Conservation (phyloP, 1,140 invertebrate species). For the Trinorchestia longiramus region DNA sequence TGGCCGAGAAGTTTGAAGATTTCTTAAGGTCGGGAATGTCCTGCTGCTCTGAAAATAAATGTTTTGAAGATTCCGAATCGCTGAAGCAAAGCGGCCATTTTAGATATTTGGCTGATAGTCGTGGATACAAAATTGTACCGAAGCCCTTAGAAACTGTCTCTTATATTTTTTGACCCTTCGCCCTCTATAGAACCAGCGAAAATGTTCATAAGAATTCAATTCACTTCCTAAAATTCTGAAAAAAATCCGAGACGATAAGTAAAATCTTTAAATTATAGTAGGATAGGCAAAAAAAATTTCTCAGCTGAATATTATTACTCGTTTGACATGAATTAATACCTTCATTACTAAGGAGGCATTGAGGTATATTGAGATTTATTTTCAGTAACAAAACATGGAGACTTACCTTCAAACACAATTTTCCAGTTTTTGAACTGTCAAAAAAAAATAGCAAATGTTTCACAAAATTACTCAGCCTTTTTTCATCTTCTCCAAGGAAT, state of each 20-base stretch:
- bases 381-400: too few relatives aligned
- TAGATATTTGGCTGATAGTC: conserved; percentile 6
- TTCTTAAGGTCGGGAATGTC: conserved; percentile 10
- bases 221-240: not conserved
- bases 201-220: not conserved
- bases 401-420: too few relatives aligned
- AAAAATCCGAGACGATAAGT: not conserved
- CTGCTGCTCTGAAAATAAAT: not conserved
- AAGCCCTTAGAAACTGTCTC: not conserved
- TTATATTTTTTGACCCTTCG: not conserved
- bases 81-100: not conserved
- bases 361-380: too few relatives aligned
- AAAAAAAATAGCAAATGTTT: too few relatives aligned
- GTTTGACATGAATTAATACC: too few relatives aligned
- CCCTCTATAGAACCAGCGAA: not conserved
- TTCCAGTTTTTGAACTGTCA: too few relatives aligned
- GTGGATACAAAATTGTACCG: not conserved
- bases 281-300: too few relatives aligned
- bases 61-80: not conserved
- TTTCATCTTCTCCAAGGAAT: too few relatives aligned
- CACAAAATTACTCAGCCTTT: too few relatives aligned
- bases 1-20: conserved; percentile 27
- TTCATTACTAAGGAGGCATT: too few relatives aligned
- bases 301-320: too few relatives aligned
- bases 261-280: not conserved